Base-by-base conservation (phyloP, 2,113 vertebrate genomes). In the Tragelaphus imberbis region DNA sequence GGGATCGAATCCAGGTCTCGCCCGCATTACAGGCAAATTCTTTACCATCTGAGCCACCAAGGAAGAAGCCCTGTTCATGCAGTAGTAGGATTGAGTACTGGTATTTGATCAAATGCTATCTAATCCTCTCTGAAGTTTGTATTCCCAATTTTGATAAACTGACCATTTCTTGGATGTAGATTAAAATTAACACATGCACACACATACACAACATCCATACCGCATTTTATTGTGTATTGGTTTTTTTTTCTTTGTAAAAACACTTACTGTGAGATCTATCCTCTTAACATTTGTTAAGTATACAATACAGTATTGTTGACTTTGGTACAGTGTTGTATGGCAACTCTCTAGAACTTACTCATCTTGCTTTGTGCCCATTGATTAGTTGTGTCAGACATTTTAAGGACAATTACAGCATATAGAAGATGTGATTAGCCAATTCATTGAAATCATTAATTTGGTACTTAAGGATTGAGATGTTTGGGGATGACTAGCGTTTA, bases 401-500 rank as follows among this genome's bases (percentile, higher is more conserved):
- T 97, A 61, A 65, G 63, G 63, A 89, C 84, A 92, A 79, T 85
- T 28, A 7, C 17, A 92, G 40, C 33, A 21, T 53, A 16, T 15
- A 25, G 49, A 77, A 61, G 15, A 94, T 88, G 27, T 58, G 8
- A 58, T 88, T 63, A 88, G 33, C 65, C 53, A 82, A 23, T 79
- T 97, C 33, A 92, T 3, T 89, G 49, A 92, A 92, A 92, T 91
- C 75, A 44, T 63, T 95, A 95, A 79, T 79, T 95, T 96, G 40
- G 40, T 92, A 23, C 47, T 65, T 71, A 65, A 88, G 68, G 27
- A 68, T 40, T 94, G 49, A 85, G 65, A 89, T 86, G 65, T 79
- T 90, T 90, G 36, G 28, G 44, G 30, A 79, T 86, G 33, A 68
- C 19, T 86, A 49, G 30, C 21, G 79, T 87, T 84, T 79, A 56